These are phyloP conservation scores for Acrossocheilus fasciatus DNA, from an alignment of 2,797 vertebrate genomes.

Conservation along the genomic window DNA sequence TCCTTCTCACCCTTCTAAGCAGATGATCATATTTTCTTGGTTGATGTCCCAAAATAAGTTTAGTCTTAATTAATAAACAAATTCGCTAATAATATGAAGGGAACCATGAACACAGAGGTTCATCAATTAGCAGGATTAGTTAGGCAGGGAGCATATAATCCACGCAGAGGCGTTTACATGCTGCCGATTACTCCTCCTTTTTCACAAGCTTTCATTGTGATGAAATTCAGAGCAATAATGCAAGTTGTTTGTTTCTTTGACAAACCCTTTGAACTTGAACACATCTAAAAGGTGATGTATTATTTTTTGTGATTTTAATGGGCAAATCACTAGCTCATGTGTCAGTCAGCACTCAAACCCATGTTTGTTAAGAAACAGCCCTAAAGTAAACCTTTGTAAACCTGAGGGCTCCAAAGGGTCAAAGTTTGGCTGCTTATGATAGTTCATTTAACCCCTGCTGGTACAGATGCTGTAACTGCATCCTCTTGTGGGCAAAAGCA, in stretches of 20 bases:
- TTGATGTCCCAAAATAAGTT: constrained; percentile 83
- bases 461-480: not conserved
- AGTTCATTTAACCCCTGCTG: constrained; percentile 8
- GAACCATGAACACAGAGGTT: constrained; percentile 76
- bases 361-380: constrained; percentile 66
- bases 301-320: constrained; percentile 75
- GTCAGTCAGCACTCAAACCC: constrained; percentile 47
- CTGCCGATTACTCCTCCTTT: constrained; percentile 79
- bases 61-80: constrained; percentile 87
- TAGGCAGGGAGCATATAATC: constrained; percentile 81
- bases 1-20: constrained; percentile 71
- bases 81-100: constrained; percentile 78
- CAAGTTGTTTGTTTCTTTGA: constrained; percentile 75
- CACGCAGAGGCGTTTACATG: constrained; percentile 81
- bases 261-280: constrained; percentile 79
- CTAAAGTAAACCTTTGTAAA: constrained; percentile 42
- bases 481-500: not conserved
- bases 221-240: constrained; percentile 83
- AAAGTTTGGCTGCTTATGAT: not conserved
- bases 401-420: not conserved
- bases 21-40: constrained; percentile 84
- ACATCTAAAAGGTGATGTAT: constrained; percentile 66
- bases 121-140: constrained; percentile 85
- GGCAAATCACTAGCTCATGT: constrained; percentile 72
- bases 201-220: constrained; percentile 83